Conservation (phyloP, 2,888 invertebrate species). For the Eurytoma adleriae region DNA sequence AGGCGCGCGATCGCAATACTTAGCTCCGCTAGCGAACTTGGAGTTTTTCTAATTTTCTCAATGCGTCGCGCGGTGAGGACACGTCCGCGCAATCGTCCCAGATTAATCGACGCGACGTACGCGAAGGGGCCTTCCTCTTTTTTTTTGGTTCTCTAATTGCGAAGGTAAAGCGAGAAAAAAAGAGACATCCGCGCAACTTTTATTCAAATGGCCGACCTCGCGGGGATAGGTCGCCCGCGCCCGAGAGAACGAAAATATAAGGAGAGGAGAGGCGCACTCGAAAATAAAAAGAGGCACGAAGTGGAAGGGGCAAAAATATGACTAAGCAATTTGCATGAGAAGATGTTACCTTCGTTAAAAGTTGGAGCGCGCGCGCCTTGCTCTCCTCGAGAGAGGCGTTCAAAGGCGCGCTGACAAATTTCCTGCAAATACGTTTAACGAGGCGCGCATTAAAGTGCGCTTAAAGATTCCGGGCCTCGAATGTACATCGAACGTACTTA, state of each 20-base stretch:
- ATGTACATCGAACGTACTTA: background rate
- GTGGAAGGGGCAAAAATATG: conserved; percentile 7
- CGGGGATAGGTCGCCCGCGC: background rate
- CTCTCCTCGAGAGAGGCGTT: background rate
- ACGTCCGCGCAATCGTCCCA: too few species aligned
- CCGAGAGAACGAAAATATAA: background rate
- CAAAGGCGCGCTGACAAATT: conserved; percentile 19
- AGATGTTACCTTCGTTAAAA: conserved; percentile 23
- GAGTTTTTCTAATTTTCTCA: too few species aligned
- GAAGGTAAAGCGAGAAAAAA: too few species aligned
- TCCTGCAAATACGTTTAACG: conserved; percentile 35
- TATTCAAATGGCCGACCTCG: background rate
- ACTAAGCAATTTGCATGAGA: conserved; percentile 33
- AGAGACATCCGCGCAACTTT: background rate
- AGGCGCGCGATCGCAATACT: too few species aligned
- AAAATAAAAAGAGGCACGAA: background rate
- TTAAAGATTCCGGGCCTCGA: conserved; percentile 7
- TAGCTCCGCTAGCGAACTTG: too few species aligned
- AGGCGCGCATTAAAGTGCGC: conserved; percentile 19
- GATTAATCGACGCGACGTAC: too few species aligned
- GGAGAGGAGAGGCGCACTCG: background rate
- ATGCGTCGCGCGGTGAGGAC: too few species aligned
- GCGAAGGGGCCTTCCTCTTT: too few species aligned
- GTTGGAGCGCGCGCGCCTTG: background rate
- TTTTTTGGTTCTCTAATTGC: too few species aligned